These are phyloP conservation scores for Geothlypis trichas DNA, from an alignment of 2,113 vertebrate genomes.

Conservation along the genomic window DNA sequence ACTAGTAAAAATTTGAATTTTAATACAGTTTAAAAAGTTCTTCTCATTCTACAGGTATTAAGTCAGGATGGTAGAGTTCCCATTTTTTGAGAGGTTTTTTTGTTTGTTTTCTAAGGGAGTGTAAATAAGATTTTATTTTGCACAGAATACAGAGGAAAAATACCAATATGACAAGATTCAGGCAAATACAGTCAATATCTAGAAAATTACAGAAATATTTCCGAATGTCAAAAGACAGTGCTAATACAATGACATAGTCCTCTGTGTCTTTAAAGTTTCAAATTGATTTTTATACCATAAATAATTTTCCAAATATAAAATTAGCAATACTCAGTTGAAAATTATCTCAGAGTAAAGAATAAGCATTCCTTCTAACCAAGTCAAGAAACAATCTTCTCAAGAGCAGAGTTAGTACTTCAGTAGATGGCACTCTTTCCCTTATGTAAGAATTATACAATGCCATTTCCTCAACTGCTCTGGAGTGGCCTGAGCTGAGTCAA, in stretches of 20 bases:
- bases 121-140: background rate
- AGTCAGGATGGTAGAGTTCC: background rate
- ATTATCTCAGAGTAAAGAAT: background rate
- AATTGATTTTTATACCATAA: background rate
- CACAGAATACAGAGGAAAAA: background rate
- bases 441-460: background rate
- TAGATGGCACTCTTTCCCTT: slow-evolving; percentile 55
- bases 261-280: background rate
- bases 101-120: background rate
- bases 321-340: background rate
- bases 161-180: background rate
- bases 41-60: background rate
- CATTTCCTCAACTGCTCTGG: background rate
- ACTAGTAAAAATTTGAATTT: background rate
- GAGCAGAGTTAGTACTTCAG: background rate
- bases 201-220: background rate
- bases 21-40: background rate
- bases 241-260: background rate
- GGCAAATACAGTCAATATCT: background rate
- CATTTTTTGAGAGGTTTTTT: background rate
- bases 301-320: background rate
- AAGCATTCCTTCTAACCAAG: background rate
- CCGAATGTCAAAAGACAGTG: background rate
- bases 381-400: background rate
- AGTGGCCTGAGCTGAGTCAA: background rate